Percentiles rank a stretch among this genome's conserved stretches.
phyloP scores from a whole-genome alignment of 2,888 invertebrate genomes.

The Azorinus chamasolen region DNA sequence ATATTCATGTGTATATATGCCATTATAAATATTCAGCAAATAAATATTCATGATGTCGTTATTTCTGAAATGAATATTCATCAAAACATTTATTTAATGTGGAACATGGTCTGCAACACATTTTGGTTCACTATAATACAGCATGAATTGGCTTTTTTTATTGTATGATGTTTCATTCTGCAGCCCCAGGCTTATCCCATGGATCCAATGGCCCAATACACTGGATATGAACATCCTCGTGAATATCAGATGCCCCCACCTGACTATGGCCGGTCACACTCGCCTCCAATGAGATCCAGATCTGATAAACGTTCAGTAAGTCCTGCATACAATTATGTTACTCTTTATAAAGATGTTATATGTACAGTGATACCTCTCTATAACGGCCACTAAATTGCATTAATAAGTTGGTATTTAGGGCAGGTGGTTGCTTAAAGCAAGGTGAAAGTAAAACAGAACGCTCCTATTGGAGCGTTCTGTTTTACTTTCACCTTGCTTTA shows the following conservation, averaged over 20 bases:
- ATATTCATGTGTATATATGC: too few relatives aligned
- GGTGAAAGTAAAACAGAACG: too few relatives aligned
- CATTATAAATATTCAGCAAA: too few relatives aligned
- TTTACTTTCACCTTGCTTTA: not conserved
- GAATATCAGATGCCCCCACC: conserved; percentile 89
- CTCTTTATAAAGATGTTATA: too few relatives aligned
- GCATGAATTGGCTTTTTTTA: too few relatives aligned
- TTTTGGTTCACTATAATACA: too few relatives aligned
- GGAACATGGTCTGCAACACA: too few relatives aligned
- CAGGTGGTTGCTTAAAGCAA: not conserved
- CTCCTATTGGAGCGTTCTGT: not conserved
- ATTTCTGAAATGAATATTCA: too few relatives aligned
- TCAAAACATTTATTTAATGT: too few relatives aligned
- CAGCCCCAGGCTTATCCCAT: conserved; percentile 83
- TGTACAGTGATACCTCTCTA: not conserved
- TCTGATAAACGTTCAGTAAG: conserved; percentile 76
- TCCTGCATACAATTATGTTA: not conserved
- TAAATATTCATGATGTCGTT: too few relatives aligned
- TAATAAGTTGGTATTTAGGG: not conserved
- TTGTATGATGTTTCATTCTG: too few relatives aligned
- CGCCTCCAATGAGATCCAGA: conserved; percentile 59
- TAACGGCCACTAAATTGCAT: not conserved
- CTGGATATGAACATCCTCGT: conserved; percentile 91
- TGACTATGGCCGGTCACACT: conserved; percentile 65
- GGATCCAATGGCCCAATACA: conserved; percentile 88